Conservation (phyloP, 2,888 invertebrate genomes). For the Hedya salicella region DNA sequence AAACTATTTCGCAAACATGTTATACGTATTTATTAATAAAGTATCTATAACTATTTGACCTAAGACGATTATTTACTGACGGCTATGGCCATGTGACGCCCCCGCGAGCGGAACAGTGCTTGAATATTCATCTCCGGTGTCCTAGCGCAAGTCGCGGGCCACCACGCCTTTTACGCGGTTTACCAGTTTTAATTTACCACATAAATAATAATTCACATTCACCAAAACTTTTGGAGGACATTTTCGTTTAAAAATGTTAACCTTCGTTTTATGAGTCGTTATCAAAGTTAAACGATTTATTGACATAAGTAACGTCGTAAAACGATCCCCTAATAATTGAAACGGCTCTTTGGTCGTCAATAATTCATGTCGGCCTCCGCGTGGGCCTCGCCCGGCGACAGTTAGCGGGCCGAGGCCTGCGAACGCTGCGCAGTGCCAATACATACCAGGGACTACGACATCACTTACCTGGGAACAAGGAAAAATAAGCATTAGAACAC, state of each 20-base stretch:
- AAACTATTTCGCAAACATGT: too few relatives aligned
- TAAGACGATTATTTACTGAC: too few relatives aligned
- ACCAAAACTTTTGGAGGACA: constrained; percentile 7
- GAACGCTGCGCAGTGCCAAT: too few relatives aligned
- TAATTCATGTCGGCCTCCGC: constrained; percentile 27
- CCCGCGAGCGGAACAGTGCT: background rate
- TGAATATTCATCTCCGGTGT: constrained; percentile 19
- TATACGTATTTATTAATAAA: too few relatives aligned
- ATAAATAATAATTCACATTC: constrained; percentile 1
- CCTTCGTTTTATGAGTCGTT: constrained; percentile 30
- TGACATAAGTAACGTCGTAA: constrained; percentile 22
- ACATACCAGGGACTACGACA: background rate
- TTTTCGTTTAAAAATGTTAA: constrained; percentile 19
- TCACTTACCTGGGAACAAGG: constrained; percentile 24
- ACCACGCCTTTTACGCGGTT: background rate
- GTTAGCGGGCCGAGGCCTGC: background rate
- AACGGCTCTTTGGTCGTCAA: constrained; percentile 26
- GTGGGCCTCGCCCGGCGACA: background rate
- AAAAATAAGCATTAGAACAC: constrained; percentile 1
- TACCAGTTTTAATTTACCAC: constrained; percentile 1
- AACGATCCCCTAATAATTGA: constrained; percentile 26
- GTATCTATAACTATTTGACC: too few relatives aligned
- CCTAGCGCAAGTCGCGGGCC: background rate
- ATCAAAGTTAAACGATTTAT: constrained; percentile 32
- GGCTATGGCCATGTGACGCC: too few relatives aligned